A percentile compares a stretch with the other conserved stretches of the same genome.
Evolutionary conservation across 2,888 invertebrate species (phyloP).

Genomic region (Drosophila nr. perissopoda): DNA sequence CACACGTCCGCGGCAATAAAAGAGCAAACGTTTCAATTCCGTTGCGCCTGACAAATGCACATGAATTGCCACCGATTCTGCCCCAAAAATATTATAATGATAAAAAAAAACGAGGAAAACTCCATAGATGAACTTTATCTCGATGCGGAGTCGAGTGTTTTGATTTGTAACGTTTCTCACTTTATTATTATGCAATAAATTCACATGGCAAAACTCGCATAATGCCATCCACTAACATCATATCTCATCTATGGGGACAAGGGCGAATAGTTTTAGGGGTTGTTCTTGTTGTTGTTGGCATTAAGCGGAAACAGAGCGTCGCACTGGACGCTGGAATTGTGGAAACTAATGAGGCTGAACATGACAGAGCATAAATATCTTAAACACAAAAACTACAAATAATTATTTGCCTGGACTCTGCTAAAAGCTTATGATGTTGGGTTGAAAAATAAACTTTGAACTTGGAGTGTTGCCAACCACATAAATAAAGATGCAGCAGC

Average conservation of each 20-base stretch:
- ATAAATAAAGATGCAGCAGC: neutral
- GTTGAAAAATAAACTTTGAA: conserved; percentile 32
- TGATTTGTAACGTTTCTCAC: conserved; percentile 85
- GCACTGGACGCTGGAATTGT: conserved; percentile 37
- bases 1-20: conserved; percentile 76
- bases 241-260: conserved; percentile 42
- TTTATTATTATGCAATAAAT: conserved; percentile 84
- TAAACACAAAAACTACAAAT: conserved; percentile 4
- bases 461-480: conserved; percentile 42
- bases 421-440: conserved; percentile 15
- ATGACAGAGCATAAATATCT: conserved; percentile 48
- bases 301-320: conserved; percentile 63
- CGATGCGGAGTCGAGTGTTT: conserved; percentile 83
- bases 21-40: conserved; percentile 80
- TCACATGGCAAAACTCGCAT: conserved; percentile 57
- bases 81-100: conserved; percentile 78
- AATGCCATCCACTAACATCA: conserved; percentile 56
- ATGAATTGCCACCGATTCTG: conserved; percentile 66
- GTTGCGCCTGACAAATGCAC: conserved; percentile 83
- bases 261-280: conserved; percentile 26
- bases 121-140: conserved; percentile 62
- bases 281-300: conserved; percentile 21
- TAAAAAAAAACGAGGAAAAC: conserved; percentile 69
- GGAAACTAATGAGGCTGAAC: conserved; percentile 70
- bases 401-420: conserved; percentile 4